Evolutionary conservation across 2,888 invertebrate genomes (phyloP).

Genomic region (Antheraea assamensis): DNA sequence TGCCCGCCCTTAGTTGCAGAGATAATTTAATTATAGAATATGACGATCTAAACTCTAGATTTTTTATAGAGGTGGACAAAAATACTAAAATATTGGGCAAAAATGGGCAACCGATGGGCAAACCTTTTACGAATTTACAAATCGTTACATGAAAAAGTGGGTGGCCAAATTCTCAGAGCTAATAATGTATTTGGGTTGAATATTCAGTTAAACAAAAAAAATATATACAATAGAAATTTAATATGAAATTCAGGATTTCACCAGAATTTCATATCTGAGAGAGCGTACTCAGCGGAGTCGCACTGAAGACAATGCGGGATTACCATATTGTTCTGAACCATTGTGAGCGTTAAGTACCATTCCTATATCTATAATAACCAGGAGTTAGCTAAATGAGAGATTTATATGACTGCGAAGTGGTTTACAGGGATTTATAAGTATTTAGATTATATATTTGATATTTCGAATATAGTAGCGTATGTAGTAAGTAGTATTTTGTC

Average conservation of each 20-base stretch:
- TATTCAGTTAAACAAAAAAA: background rate
- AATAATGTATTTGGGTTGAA: background rate
- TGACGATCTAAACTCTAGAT: too few relatives aligned
- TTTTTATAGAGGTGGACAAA: too few relatives aligned
- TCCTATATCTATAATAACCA: slow-evolving; percentile 7
- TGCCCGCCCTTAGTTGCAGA: too few relatives aligned
- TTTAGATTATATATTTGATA: background rate
- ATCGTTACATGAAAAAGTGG: too few relatives aligned
- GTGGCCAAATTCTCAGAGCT: too few relatives aligned
- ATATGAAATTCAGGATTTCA: slow-evolving; percentile 4
- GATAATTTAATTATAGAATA: too few relatives aligned
- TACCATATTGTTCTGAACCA: slow-evolving; percentile 24
- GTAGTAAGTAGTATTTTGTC: background rate
- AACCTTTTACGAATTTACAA: too few relatives aligned
- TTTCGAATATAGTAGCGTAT: background rate
- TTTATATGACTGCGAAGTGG: background rate
- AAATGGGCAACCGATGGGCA: too few relatives aligned
- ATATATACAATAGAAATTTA: background rate
- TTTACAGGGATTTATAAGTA: background rate
- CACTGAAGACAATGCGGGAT: slow-evolving; percentile 21
- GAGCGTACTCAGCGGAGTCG: background rate
- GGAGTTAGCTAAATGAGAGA: slow-evolving; percentile 6
- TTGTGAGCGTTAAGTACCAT: slow-evolving; percentile 18
- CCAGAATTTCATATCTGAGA: background rate
- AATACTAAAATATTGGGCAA: too few relatives aligned